These are phyloP conservation scores for Trichonephila clavipes DNA, from an alignment of 1,140 invertebrate species.

Conservation along the genomic window DNA sequence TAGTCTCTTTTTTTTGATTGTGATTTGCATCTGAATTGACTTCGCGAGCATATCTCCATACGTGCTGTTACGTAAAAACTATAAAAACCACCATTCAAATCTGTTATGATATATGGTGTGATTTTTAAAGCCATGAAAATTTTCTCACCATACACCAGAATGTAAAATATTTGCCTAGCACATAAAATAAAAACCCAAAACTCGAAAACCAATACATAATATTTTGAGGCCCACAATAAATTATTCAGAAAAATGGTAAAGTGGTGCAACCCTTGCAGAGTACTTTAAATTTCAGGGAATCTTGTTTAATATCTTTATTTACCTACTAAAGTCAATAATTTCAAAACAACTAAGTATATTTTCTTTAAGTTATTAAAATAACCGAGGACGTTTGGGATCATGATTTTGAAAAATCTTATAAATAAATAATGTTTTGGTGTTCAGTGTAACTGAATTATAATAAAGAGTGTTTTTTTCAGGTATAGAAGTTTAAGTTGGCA, in stretches of 20 bases:
- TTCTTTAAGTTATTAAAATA: too few relatives aligned
- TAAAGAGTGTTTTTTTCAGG: too few relatives aligned
- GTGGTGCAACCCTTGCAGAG: not conserved
- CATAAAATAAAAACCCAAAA: conserved; percentile 16
- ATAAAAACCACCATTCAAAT: conserved; percentile 51
- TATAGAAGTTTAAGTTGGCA: too few relatives aligned
- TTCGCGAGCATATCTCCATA: not conserved
- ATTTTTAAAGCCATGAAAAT: conserved; percentile 2
- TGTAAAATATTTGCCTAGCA: not conserved
- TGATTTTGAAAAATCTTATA: too few relatives aligned
- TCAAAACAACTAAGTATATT: too few relatives aligned
- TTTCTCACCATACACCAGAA: not conserved
- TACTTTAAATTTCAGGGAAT: too few relatives aligned
- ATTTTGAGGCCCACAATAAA: conserved; percentile 7
- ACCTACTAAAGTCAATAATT: too few relatives aligned
- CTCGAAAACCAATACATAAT: conserved; percentile 46
- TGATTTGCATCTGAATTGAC: conserved; percentile 58
- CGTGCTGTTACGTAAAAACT: conserved; percentile 33
- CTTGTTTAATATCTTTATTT: too few relatives aligned
- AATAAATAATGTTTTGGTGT: too few relatives aligned
- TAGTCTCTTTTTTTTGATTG: not conserved
- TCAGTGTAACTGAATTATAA: too few relatives aligned
- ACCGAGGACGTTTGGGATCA: too few relatives aligned
- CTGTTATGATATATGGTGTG: conserved; percentile 50
- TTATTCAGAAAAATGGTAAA: not conserved